phyloP scores from a whole-genome alignment of 2,888 invertebrate species.

The Cactoblastis cactorum region DNA sequence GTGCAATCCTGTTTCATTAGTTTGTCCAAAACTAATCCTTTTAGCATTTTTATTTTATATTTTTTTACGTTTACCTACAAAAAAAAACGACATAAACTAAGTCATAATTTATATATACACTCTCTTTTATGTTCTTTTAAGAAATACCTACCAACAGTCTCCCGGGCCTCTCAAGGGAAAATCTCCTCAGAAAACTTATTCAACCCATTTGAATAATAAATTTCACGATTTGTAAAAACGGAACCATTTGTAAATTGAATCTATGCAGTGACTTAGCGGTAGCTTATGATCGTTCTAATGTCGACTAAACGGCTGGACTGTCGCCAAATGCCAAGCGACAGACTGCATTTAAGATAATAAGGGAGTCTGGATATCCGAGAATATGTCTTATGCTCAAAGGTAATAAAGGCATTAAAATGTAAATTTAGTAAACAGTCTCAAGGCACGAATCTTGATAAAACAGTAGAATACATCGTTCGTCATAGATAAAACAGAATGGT shows the following conservation, averaged over 20 bases:
- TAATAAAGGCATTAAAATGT: neutral
- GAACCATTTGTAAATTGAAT: neutral
- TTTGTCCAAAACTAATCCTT: too few relatives aligned
- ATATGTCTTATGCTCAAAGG: neutral
- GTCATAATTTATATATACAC: too few relatives aligned
- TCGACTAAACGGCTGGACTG: constrained; percentile 4
- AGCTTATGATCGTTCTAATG: constrained; percentile 5
- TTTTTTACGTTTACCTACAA: too few relatives aligned
- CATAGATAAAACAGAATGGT: too few relatives aligned
- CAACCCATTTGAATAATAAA: neutral
- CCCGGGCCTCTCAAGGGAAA: neutral
- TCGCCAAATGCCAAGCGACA: neutral
- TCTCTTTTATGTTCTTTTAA: too few relatives aligned
- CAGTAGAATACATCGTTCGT: too few relatives aligned
- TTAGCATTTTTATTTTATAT: too few relatives aligned
- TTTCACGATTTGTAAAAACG: neutral
- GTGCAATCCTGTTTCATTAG: too few relatives aligned
- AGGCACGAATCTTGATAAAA: too few relatives aligned
- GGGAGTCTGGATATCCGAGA: neutral
- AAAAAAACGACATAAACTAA: too few relatives aligned
- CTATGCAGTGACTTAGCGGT: neutral
- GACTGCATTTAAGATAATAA: neutral
- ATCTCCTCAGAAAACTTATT: neutral
- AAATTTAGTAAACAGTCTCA: neutral
- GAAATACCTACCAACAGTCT: too few relatives aligned